Percentiles rank a stretch among this genome's conserved stretches.
These are phyloP conservation scores for Larimichthys crocea DNA, from an alignment of 2,113 vertebrate genomes.

Conservation along the genomic window DNA sequence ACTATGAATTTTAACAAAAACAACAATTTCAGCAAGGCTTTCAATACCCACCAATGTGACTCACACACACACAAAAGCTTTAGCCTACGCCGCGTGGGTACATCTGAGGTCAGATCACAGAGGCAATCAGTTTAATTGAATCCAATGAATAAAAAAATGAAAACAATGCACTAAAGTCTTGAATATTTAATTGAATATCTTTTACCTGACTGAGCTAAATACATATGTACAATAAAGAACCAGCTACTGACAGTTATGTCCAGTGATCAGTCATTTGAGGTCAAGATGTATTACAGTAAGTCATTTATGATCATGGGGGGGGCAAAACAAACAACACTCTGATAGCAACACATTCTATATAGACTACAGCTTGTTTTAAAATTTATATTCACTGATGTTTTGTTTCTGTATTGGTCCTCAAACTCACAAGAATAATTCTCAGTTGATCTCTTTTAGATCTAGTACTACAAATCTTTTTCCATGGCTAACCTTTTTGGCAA, in stretches of 20 bases:
- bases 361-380: neutral
- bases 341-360: neutral
- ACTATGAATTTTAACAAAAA: slow-evolving; percentile 2
- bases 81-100: neutral
- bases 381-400: neutral
- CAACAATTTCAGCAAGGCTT: neutral
- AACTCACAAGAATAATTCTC: neutral
- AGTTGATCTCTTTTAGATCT: neutral
- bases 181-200: slow-evolving; percentile 1
- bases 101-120: slow-evolving; percentile 32
- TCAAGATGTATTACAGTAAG: neutral
- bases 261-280: slow-evolving; percentile 29
- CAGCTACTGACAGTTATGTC: neutral
- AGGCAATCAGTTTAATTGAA: slow-evolving; percentile 42
- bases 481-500: neutral
- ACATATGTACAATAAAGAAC: neutral
- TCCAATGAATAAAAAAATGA: slow-evolving; percentile 24
- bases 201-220: slow-evolving; percentile 11
- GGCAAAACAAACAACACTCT: neutral
- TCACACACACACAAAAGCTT: neutral
- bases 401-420: neutral
- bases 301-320: neutral
- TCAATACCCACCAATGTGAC: slow-evolving; percentile 2
- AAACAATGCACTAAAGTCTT: slow-evolving; percentile 8
- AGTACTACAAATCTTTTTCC: neutral